Evolutionary conservation across 1,140 invertebrate genomes (phyloP).

Genomic region (Brachionus paranguensis): DNA sequence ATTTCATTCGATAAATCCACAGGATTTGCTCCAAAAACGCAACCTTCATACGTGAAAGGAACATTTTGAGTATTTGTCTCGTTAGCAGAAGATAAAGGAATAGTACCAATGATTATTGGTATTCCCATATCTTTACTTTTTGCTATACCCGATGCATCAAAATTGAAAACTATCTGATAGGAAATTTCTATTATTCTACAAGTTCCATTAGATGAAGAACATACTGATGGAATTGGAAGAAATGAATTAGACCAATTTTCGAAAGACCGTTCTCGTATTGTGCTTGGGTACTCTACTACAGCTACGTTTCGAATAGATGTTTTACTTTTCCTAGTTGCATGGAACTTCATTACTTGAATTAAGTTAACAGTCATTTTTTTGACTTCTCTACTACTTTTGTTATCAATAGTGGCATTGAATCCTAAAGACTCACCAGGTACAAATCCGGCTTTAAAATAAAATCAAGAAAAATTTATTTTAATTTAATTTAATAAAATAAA

Average conservation of each 20-base stretch:
- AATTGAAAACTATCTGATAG: constrained; percentile 17
- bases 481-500: background rate
- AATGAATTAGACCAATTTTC: background rate
- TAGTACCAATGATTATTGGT: constrained; percentile 19
- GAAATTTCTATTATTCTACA: constrained; percentile 20
- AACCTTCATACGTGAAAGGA: constrained; percentile 1
- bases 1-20: background rate
- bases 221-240: background rate
- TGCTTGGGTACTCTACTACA: background rate
- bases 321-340: background rate
- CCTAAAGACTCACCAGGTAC: constrained; percentile 10
- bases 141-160: constrained; percentile 23
- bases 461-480: background rate
- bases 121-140: background rate
- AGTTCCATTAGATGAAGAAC: constrained; percentile 33
- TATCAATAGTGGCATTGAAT: constrained; percentile 25
- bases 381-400: constrained; percentile 26
- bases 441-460: background rate
- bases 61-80: background rate
- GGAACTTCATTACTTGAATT: constrained; percentile 13
- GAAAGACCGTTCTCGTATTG: background rate
- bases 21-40: background rate
- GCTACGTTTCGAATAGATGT: background rate
- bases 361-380: constrained; percentile 30
- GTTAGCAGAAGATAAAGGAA: background rate